Evolutionary conservation across 2,113 vertebrate species (phyloP).

Genomic region (Sterna hirundo): DNA sequence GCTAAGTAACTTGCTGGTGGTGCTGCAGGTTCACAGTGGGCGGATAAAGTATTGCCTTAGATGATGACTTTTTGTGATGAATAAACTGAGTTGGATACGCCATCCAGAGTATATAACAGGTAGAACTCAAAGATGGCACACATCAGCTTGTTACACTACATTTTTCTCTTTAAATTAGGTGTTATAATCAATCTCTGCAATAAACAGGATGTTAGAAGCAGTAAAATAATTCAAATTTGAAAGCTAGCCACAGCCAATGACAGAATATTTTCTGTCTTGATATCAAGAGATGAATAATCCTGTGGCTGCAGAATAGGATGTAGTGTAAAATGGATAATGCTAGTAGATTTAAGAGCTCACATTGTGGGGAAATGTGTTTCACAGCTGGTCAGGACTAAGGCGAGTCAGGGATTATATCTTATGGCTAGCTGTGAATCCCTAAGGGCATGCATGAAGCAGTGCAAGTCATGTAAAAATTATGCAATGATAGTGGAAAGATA

Average conservation of each 20-base stretch:
- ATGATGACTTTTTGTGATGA: not conserved
- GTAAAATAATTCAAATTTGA: not conserved
- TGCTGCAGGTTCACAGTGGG: not conserved
- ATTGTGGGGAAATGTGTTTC: not conserved
- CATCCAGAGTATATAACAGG: not conserved
- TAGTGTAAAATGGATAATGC: not conserved
- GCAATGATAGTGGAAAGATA: not conserved
- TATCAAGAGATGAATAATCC: not conserved
- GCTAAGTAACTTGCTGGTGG: not conserved
- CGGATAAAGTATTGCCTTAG: not conserved
- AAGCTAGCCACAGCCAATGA: not conserved
- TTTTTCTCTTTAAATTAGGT: not conserved
- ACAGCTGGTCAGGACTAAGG: not conserved
- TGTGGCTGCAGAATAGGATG: not conserved
- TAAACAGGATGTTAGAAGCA: not conserved
- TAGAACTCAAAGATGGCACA: not conserved
- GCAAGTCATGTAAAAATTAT: not conserved
- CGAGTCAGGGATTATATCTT: not conserved
- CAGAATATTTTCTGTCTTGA: not conserved
- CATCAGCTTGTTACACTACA: not conserved
- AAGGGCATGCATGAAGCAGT: not conserved
- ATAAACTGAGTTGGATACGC: not conserved
- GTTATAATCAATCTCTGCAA: not conserved
- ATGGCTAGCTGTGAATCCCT: not conserved
- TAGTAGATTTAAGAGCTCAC: not conserved